Base-by-base conservation (phyloP, 1,140 invertebrate species). In the Cotesia typhae region DNA sequence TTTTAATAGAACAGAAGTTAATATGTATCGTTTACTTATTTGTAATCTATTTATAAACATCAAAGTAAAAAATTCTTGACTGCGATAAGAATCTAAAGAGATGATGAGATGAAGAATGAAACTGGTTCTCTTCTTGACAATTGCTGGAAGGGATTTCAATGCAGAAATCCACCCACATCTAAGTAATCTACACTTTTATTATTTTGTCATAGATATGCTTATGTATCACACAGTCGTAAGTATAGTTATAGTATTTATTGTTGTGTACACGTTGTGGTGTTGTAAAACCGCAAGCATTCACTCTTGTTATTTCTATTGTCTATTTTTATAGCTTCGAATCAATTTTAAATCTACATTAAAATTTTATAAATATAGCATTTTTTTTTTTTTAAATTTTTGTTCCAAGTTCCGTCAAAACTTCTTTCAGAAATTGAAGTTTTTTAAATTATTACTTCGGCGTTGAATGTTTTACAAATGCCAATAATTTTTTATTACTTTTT, bases 121-220 rank as follows among this genome's bases (percentile, higher is more conserved):
- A 66, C 64, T 53, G 64, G 64, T 66, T 66, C 14, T 38, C 35
- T 63, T 63, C 28, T 60, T 20, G 53, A 55, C 53, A 55, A 55
- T 55, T 55, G 53, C 53, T 55, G 17, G 53, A 17, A 55, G 53
- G 53, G 53, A 55, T 55, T 55, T 55, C 53, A 55, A 55, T 55
- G 53, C 10, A 55, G 9, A 14, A 60, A 60, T 12, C 41, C 64
- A 66, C 64, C 64, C 41, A 66, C 64, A 17, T 37, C 9, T 7
- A 52, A 51, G 47, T 66, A 51, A 52, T 66, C 64, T 52, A 52
- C 5, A 66, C 20, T 66, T 55, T 55, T 66, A 66, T 52, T 66
- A 52, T 66, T 52, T 66, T 66, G n/a, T 66, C 37, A 17, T 37
- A 64, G 61, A 64, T 64, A 60, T 36, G 37, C 5, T 47, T 64